phyloP scores from a whole-genome alignment of 1,140 invertebrate genomes.

The Dinoponera quadriceps region DNA sequence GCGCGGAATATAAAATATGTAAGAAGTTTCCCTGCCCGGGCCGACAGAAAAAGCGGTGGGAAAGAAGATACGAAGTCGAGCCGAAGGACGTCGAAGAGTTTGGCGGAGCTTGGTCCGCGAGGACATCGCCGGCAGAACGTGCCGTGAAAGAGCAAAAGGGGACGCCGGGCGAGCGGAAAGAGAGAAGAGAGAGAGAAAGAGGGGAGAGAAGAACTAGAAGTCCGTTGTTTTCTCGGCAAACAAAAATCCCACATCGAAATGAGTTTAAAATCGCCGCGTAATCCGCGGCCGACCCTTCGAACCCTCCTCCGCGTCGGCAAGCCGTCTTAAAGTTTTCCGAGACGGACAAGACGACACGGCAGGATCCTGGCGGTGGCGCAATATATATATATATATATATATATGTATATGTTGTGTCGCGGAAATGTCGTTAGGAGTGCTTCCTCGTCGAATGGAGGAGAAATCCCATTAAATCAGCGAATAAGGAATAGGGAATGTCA shows the following conservation, averaged over 20 bases:
- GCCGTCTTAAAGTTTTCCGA: slow-evolving; percentile 33
- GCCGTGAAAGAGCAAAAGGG: slow-evolving; percentile 34
- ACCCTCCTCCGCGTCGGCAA: slow-evolving; percentile 13
- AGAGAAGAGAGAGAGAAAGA: not conserved
- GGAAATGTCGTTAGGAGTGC: slow-evolving; percentile 50
- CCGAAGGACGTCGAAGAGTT: slow-evolving; percentile 48
- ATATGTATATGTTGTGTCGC: not conserved
- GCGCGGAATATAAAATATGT: slow-evolving; percentile 68
- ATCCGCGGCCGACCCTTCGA: slow-evolving; percentile 51
- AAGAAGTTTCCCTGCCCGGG: slow-evolving; percentile 63
- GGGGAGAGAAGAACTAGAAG: not conserved
- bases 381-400: slow-evolving; percentile 7
- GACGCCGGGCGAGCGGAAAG: not conserved
- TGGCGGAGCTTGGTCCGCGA: slow-evolving; percentile 13
- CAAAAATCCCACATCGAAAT: slow-evolving; percentile 71
- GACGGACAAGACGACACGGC: slow-evolving; percentile 20
- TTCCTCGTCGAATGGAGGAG: slow-evolving; percentile 4
- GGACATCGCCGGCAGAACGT: slow-evolving; percentile 38
- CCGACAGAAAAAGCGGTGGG: slow-evolving; percentile 24
- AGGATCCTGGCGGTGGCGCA: slow-evolving; percentile 5
- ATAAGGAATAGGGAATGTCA: slow-evolving; percentile 25
- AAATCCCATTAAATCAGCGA: slow-evolving; percentile 42
- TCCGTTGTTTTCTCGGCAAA: slow-evolving; percentile 66
- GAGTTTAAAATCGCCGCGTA: slow-evolving; percentile 76
- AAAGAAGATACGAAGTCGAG: slow-evolving; percentile 53